phyloP scores from a whole-genome alignment of 1,140 invertebrate species.

The Archegozetes longisetosus region DNA sequence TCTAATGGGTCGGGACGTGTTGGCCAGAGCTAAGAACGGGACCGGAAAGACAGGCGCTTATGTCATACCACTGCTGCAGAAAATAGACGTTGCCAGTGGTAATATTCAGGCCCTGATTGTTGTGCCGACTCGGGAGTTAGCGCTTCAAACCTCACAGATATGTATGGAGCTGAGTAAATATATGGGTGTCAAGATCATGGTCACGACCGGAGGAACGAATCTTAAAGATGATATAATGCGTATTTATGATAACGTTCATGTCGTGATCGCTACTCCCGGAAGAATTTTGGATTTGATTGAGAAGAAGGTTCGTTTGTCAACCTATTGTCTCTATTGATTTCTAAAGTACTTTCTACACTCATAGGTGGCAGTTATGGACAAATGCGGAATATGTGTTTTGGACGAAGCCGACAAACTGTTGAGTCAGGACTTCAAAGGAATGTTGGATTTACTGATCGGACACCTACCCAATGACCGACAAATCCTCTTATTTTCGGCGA shows the following conservation, averaged over 20 bases:
- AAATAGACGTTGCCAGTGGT: constrained; percentile 74
- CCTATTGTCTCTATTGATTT: neutral
- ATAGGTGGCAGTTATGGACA: constrained; percentile 73
- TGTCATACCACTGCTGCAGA: constrained; percentile 92
- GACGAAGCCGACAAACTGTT: constrained; percentile 98
- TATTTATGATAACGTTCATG: constrained; percentile 98
- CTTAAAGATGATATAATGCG: constrained; percentile 98
- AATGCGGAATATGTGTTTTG: constrained; percentile 89
- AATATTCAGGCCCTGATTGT: constrained; percentile 92
- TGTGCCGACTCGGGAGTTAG: constrained; percentile 96
- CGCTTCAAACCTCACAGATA: constrained; percentile 98
- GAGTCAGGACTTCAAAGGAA: constrained; percentile 97
- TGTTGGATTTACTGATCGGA: constrained; percentile 90
- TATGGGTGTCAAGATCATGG: constrained; percentile 90
- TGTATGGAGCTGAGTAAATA: constrained; percentile 97
- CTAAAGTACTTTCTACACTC: neutral
- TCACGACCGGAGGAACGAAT: constrained; percentile 95
- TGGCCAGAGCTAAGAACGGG: constrained; percentile 97
- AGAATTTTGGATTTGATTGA: constrained; percentile 99
- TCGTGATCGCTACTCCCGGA: constrained; percentile 97
- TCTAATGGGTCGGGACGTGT: constrained; percentile 87
- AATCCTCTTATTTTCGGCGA: constrained; percentile 96
- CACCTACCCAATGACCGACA: constrained; percentile 87
- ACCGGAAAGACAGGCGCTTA: constrained; percentile 99
- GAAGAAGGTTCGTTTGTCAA: constrained; percentile 44